Evolutionary conservation across 2,113 vertebrate species (phyloP).

Genomic region (Bothrops jararaca): DNA sequence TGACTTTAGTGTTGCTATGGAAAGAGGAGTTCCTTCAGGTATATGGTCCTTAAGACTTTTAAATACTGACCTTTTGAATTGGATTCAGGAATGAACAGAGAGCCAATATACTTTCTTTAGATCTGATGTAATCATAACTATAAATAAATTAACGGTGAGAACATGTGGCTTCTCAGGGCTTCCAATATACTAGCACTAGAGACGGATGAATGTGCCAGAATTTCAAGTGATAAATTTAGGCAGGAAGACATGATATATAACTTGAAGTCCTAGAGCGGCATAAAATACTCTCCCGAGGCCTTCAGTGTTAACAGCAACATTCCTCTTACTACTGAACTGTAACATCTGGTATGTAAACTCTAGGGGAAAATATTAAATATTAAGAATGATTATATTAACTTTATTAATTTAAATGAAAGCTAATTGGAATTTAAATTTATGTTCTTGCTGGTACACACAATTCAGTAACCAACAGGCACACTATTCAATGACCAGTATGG

Average conservation of each 20-base stretch:
- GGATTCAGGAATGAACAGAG: background rate
- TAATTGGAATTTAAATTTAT: background rate
- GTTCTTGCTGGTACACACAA: background rate
- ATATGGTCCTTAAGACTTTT: background rate
- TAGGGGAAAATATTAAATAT: background rate
- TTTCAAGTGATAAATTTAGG: background rate
- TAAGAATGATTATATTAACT: background rate
- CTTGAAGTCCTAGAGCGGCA: background rate
- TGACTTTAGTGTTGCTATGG: background rate
- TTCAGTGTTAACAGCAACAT: background rate
- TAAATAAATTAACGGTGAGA: background rate
- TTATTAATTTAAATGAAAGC: background rate
- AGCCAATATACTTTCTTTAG: background rate
- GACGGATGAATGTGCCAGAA: background rate
- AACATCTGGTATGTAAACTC: background rate
- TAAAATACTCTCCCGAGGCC: background rate
- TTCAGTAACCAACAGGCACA: background rate
- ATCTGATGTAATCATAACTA: background rate
- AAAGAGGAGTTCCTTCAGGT: background rate
- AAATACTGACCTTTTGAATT: background rate
- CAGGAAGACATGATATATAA: background rate
- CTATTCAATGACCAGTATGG: background rate
- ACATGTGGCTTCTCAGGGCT: background rate
- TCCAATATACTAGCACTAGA: background rate
- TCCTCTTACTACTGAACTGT: background rate